Evolutionary conservation across 64 coral and sea anemone genomes (phyloP), one percentile per base, ranked within the genome.

Genomic region (Dendronephthya gigantea): DNA sequence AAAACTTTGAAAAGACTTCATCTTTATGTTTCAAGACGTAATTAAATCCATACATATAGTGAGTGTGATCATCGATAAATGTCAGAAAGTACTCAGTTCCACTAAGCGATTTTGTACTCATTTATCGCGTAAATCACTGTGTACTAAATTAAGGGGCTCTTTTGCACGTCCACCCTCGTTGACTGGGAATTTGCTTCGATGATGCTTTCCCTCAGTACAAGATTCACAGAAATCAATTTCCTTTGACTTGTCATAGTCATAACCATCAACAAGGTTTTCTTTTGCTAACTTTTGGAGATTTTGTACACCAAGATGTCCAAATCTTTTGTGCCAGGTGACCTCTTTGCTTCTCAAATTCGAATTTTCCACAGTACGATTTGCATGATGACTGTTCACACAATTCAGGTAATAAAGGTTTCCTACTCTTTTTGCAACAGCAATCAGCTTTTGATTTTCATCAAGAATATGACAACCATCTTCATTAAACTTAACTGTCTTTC

Each of bases 231-330:
- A 82, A 35, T 70, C 32, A 40, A 62, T 22, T 0, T n/a, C 35
- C 55, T 65, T 55, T n/a, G n/a, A n/a, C n/a, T n/a, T n/a, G n/a
- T n/a, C n/a, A n/a, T n/a, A n/a, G n/a, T n/a, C n/a, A n/a, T 15
- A 86, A 11, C 68, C 45, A 52, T 75, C 55, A 13, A 90, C 89
- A 39, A 86, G 31, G 27, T 69, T 37, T 33, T 82, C 43, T 49
- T 82, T 82, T 17, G 52, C 84, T 38, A 91, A 69, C 85, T 87
- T 84, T 69, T 82, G 49, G 50, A 87, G 49, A 68, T 87, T 91
- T 10, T 87, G 8, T 48, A 69, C 81, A 16, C 79, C 90, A 12
- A 90, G 89, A 66, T 90, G 84, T 35, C 89, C 89, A 90, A 58
- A 86, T 86, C 70, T 76, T 23, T 43, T 41, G 79, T 90, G 89